Percentiles rank a stretch among this genome's conserved stretches.
Evolutionary conservation across 2,888 invertebrate species (phyloP).

Genomic region (Digitonthophagus gazella): DNA sequence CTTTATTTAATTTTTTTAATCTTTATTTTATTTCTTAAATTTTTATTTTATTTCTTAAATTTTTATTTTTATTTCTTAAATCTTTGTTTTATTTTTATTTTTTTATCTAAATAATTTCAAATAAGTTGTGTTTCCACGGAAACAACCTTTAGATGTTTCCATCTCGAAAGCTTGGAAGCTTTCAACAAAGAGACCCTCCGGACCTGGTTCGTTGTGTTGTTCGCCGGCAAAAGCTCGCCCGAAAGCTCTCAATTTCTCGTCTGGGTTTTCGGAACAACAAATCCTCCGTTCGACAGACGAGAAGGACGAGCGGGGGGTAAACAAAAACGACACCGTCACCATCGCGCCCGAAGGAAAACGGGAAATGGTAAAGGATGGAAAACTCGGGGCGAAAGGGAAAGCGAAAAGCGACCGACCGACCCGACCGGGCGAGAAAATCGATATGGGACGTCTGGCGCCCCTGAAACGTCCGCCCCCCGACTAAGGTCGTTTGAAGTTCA

Average conservation of each 20-base stretch:
- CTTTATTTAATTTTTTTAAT: too few species aligned
- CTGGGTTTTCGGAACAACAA: neutral
- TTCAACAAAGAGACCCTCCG: neutral
- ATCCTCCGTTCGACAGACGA: neutral
- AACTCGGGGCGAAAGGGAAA: neutral
- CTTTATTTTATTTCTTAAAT: too few species aligned
- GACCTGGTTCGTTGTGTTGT: neutral
- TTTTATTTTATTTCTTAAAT: too few species aligned
- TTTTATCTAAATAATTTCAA: too few species aligned
- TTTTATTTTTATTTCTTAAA: too few species aligned
- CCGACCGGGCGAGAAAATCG: constrained; percentile 33
- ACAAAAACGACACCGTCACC: neutral
- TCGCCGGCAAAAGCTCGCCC: neutral
- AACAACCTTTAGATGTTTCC: too few species aligned
- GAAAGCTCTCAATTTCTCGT: neutral
- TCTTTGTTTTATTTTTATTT: too few species aligned
- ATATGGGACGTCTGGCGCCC: constrained; percentile 37
- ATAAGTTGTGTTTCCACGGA: too few species aligned
- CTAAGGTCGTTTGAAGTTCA: constrained; percentile 28
- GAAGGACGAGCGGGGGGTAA: neutral
- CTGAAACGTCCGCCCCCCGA: constrained; percentile 30
- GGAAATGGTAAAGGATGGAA: neutral
- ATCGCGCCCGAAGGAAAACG: neutral
- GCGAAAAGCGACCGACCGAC: neutral
- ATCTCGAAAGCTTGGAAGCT: neutral